These are phyloP conservation scores for Drosophila anomelani DNA, from an alignment of 2,888 invertebrate genomes.

Conservation along the genomic window DNA sequence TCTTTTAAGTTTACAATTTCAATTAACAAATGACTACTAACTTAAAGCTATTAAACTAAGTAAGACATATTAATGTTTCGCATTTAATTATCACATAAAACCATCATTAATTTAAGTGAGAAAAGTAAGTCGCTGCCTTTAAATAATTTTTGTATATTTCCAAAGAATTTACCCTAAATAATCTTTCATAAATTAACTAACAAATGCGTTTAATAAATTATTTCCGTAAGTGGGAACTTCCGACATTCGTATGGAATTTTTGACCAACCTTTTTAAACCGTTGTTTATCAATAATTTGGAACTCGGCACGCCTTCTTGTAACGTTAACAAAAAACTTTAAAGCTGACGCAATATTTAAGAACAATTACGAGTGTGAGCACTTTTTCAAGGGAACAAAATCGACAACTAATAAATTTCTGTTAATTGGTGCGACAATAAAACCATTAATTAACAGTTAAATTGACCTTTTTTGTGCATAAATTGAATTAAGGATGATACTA, in stretches of 20 bases:
- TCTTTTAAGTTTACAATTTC: not conserved
- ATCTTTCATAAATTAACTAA: not conserved
- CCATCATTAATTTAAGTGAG: not conserved
- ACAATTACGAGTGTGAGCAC: conserved; percentile 49
- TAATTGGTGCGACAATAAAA: conserved; percentile 41
- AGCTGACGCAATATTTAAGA: conserved; percentile 68
- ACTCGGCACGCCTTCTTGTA: conserved; percentile 46
- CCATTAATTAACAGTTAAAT: conserved; percentile 48
- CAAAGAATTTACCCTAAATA: not conserved
- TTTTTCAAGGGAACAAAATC: conserved; percentile 42
- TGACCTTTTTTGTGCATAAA: conserved; percentile 42
- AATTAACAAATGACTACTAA: not conserved
- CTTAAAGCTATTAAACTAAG: not conserved
- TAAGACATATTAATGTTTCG: not conserved
- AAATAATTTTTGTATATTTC: not conserved
- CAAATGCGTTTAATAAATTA: conserved; percentile 9
- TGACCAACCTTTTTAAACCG: not conserved
- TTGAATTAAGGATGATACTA: conserved; percentile 42
- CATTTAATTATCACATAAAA: not conserved
- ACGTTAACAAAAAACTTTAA: conserved; percentile 22
- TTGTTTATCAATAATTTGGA: conserved; percentile 24
- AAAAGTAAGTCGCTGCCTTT: not conserved
- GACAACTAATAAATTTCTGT: conserved; percentile 52
- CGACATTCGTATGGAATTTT: conserved; percentile 6
- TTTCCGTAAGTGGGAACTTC: conserved; percentile 6